Percentiles rank a stretch among this genome's conserved stretches.
phyloP scores from a whole-genome alignment of 1,140 invertebrate species.

The Bombyx mandarina region DNA sequence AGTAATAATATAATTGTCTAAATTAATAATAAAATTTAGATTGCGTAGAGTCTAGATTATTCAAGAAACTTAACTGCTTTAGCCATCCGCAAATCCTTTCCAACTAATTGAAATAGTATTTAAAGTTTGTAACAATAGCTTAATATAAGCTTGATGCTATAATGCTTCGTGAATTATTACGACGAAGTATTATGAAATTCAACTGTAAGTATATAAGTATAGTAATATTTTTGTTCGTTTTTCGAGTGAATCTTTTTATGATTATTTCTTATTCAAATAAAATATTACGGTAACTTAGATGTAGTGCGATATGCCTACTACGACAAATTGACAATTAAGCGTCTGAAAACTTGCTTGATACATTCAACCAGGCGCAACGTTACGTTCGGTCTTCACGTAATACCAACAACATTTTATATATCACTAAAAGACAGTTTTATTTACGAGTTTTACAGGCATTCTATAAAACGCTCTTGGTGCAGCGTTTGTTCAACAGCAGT shows the following conservation, averaged over 20 bases:
- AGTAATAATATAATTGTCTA: too few relatives aligned
- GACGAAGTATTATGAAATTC: too few relatives aligned
- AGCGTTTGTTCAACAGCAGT: slow-evolving; percentile 48
- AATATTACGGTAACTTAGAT: too few relatives aligned
- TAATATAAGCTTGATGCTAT: slow-evolving; percentile 1
- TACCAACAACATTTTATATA: neutral
- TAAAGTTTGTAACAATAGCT: neutral
- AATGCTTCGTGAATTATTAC: neutral
- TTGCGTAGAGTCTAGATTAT: too few relatives aligned
- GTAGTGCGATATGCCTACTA: slow-evolving; percentile 4
- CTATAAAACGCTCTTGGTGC: slow-evolving; percentile 48
- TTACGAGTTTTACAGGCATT: slow-evolving; percentile 24
- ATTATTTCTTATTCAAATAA: too few relatives aligned
- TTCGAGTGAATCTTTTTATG: too few relatives aligned
- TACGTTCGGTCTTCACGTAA: neutral
- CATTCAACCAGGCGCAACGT: slow-evolving; percentile 23
- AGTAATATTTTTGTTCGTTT: too few relatives aligned
- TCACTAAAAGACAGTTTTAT: slow-evolving; percentile 19
- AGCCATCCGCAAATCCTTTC: slow-evolving; percentile 32
- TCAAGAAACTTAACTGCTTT: too few relatives aligned
- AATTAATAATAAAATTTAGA: too few relatives aligned
- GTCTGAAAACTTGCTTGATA: slow-evolving; percentile 22
- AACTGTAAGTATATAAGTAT: too few relatives aligned
- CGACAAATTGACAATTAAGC: slow-evolving; percentile 5
- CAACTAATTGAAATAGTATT: slow-evolving; percentile 31